Evolutionary conservation across 1,140 invertebrate species (phyloP), one percentile per base, ranked within the genome.

Genomic region (Lasaia peninsularis): DNA sequence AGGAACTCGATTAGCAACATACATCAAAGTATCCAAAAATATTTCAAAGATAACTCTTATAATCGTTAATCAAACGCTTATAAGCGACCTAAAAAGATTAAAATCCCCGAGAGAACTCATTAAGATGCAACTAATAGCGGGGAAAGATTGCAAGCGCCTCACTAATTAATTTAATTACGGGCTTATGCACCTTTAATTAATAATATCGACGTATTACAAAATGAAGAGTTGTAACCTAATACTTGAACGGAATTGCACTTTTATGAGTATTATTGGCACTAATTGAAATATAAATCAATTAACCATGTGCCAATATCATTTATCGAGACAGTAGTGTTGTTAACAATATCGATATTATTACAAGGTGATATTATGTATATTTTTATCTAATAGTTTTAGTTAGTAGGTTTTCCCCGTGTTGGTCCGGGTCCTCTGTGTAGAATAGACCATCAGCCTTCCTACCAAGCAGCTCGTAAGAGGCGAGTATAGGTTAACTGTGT

Each of bases 241-340:
- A 37, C 7, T 37, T 37, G 4, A 37, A 37, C 34, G 34, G 12
- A 35, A 35, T 14, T 14, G 6, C 12, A 37, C 8, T 37, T 12
- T 28, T 28, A 6, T 28, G 5, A 28, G 24, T 7, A 28, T 6
- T 28, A 28, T 28, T 28, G 14, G 35, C 35, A 40, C 14, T 40
- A 40, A 40, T 40, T 40, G 12, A 40, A 40, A 18, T 18, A 40
- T 40, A 40, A 40, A 18, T 40, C 8, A 40, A 40, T 40, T 40
- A 40, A 14, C 16, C 12, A 14, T 40, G 35, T 40, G 35, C 9
- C 16, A 18, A 40, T 40, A 40, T 16, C 35, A 8, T 40, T 40
- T 40, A 40, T 18, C 14, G 14, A 40, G 12, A 40, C 14, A 2
- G 9, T 40, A 16, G 14, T 8, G 35, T 9, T 40, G 37, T 28